A percentile compares a stretch with the other conserved stretches of the same genome.
Conservation (phyloP, 2,888 invertebrate genomes). For the Ypsolopha sequella region DNA sequence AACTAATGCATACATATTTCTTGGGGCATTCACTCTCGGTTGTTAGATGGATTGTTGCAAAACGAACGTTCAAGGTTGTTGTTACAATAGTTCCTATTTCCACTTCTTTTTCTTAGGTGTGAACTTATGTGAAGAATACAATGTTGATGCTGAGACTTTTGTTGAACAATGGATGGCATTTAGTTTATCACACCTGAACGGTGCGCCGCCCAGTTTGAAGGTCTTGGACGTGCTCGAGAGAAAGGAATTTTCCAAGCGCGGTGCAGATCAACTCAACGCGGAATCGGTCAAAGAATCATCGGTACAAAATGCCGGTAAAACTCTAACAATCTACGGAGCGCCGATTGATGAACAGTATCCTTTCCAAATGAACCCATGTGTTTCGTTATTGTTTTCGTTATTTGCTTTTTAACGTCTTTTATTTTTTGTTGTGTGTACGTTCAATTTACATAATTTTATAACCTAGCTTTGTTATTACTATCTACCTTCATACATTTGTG, state of each 20-base stretch:
- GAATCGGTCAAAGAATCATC: conserved; percentile 36
- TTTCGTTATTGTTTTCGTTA: conserved; percentile 3
- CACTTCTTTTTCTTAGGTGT: conserved; percentile 45
- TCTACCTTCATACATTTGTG: conserved; percentile 4
- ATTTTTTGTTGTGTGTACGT: no score
- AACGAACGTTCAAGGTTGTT: conserved; percentile 60
- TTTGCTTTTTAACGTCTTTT: no score
- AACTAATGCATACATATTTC: neutral
- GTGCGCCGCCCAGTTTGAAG: conserved; percentile 71
- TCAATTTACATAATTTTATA: neutral
- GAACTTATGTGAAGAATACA: conserved; percentile 74
- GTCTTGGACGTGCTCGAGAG: conserved; percentile 73
- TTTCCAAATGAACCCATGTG: conserved; percentile 23
- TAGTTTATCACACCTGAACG: conserved; percentile 74
- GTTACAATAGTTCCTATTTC: neutral
- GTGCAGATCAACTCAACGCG: conserved; percentile 30
- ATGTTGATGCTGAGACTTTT: conserved; percentile 76
- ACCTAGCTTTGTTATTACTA: conserved; percentile 3
- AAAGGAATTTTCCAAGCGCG: conserved; percentile 72
- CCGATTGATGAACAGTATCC: conserved; percentile 51
- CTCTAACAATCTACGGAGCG: conserved; percentile 48
- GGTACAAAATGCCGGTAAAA: conserved; percentile 43
- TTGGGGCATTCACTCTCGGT: conserved; percentile 9
- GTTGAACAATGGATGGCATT: conserved; percentile 86
- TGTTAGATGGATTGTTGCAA: conserved; percentile 23